phyloP scores from a whole-genome alignment of 2,797 vertebrate genomes.

The Rhyacichthys aspro region DNA sequence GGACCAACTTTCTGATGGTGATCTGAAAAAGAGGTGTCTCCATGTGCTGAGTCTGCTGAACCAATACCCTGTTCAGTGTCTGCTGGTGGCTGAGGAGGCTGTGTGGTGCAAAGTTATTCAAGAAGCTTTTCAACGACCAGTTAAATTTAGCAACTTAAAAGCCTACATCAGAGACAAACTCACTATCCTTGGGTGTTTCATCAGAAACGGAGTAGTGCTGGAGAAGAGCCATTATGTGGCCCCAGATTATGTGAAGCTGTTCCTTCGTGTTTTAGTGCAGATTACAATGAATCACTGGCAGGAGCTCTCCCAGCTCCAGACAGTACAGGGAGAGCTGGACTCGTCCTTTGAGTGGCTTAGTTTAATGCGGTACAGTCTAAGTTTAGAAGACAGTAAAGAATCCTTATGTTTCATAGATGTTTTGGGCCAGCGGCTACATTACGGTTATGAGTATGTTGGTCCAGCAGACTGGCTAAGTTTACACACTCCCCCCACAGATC shows the following conservation, averaged over 20 bases:
- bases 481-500: constrained; percentile 79
- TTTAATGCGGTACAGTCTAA: constrained; percentile 82
- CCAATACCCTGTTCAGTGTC: constrained; percentile 84
- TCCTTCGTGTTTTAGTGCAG: constrained; percentile 75
- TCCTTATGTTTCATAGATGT: constrained; percentile 78
- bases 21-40: neutral
- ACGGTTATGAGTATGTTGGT: constrained; percentile 86
- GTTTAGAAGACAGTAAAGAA: constrained; percentile 16
- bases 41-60: constrained; percentile 62
- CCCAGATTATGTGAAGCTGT: constrained; percentile 52
- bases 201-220: constrained; percentile 59
- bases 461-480: constrained; percentile 73
- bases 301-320: constrained; percentile 69
- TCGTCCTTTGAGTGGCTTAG: constrained; percentile 87
- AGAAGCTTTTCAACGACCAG: constrained; percentile 52
- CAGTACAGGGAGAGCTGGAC: constrained; percentile 56
- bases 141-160: constrained; percentile 54
- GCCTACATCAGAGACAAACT: constrained; percentile 65
- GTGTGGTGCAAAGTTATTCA: constrained; percentile 74
- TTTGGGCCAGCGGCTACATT: constrained; percentile 74
- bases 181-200: constrained; percentile 61
- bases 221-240: constrained; percentile 18
- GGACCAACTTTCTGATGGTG: constrained; percentile 5
- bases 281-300: constrained; percentile 79
- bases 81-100: constrained; percentile 84